phyloP scores from a whole-genome alignment of 2,888 invertebrate genomes.

The Hypsopygia costalis region DNA sequence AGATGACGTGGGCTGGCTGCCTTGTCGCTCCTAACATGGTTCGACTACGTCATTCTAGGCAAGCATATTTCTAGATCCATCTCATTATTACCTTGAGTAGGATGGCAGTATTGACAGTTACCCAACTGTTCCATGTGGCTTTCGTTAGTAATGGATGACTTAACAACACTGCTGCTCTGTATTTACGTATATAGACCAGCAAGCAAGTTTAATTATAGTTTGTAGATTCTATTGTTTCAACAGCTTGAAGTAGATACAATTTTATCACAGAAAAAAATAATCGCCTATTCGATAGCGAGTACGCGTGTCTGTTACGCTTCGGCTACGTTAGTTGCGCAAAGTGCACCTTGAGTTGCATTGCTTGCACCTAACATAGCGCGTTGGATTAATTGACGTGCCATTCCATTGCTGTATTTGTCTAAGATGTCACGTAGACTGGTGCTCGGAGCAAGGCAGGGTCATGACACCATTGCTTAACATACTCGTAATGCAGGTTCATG shows the following conservation, averaged over 20 bases:
- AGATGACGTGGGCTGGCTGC: background rate
- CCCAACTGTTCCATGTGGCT: too few species aligned
- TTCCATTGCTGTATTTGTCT: slow-evolving; percentile 24
- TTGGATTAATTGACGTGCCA: slow-evolving; percentile 30
- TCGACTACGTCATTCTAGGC: slow-evolving; percentile 4
- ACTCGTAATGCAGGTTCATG: too few species aligned
- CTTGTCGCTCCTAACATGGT: slow-evolving; percentile 6
- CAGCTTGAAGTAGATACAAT: background rate
- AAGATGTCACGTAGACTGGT: background rate
- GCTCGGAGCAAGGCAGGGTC: background rate
- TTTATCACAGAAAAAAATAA: background rate
- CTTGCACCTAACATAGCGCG: slow-evolving; percentile 45
- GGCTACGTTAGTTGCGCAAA: slow-evolving; percentile 40
- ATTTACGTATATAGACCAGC: too few species aligned
- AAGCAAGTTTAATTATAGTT: background rate
- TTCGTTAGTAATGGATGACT: too few species aligned
- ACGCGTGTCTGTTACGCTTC: slow-evolving; percentile 8
- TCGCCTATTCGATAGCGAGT: background rate
- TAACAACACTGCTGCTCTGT: too few species aligned
- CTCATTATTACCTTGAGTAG: too few species aligned
- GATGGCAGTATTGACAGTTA: too few species aligned
- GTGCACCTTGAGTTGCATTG: slow-evolving; percentile 61
- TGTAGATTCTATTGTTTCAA: background rate
- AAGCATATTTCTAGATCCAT: slow-evolving; percentile 1
- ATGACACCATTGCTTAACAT: background rate